Evolutionary conservation across 2,113 vertebrate genomes (phyloP).

Genomic region (Scomber colias): DNA sequence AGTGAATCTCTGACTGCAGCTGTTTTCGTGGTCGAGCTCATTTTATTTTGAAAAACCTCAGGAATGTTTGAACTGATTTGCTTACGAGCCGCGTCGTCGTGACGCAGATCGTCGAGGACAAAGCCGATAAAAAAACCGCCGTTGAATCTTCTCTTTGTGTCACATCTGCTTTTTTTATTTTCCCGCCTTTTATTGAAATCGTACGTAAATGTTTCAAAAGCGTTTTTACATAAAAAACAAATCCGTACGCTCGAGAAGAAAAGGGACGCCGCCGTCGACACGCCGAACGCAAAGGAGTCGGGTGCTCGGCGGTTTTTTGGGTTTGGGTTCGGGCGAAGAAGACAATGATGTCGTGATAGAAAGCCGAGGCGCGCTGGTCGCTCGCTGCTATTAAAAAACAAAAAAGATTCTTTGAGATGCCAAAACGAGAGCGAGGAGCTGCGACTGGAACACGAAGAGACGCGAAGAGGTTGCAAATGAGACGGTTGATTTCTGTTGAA

Average conservation of each 20-base stretch:
- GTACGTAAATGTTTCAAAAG: conserved; percentile 55
- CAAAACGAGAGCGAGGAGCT: conserved; percentile 34
- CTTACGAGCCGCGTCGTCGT: conserved; percentile 45
- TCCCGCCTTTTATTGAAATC: conserved; percentile 80
- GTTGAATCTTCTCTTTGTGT: conserved; percentile 56
- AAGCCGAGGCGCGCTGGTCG: conserved; percentile 16
- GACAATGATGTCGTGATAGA: conserved; percentile 64
- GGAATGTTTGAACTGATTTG: conserved; percentile 50
- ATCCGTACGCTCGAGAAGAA: too few relatives aligned
- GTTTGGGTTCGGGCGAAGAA: too few relatives aligned
- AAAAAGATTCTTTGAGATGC: conserved; percentile 72
- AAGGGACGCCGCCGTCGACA: conserved; percentile 53
- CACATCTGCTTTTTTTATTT: conserved; percentile 55
- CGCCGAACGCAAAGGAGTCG: conserved; percentile 77
- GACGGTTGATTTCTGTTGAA: conserved; percentile 41
- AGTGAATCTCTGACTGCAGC: too few relatives aligned
- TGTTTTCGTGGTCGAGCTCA: too few relatives aligned
- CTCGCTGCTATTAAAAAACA: conserved; percentile 14
- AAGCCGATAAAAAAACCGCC: conserved; percentile 48
- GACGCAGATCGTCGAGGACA: conserved; percentile 58
- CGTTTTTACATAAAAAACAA: conserved; percentile 87
- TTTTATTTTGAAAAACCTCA: too few relatives aligned
- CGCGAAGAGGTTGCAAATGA: too few relatives aligned
- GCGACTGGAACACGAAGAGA: too few relatives aligned
- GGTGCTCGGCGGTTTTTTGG: conserved; percentile 37